Conservation (phyloP, 92 coral and sea anemone genomes). For the Epizoanthus scotinus region DNA sequence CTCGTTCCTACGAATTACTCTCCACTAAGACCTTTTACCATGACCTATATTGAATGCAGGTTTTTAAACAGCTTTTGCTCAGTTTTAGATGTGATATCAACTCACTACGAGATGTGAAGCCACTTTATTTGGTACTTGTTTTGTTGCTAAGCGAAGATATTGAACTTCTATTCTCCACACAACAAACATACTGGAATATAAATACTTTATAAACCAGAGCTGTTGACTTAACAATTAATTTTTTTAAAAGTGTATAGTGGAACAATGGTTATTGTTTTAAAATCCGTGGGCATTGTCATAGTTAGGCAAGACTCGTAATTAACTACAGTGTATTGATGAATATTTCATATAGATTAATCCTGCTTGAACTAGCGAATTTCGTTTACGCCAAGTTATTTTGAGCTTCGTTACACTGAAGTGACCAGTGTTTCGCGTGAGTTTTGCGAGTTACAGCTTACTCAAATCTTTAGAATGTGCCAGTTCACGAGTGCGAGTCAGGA, state of each 20-base stretch:
- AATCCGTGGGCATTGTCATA: neutral
- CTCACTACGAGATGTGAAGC: too few species aligned
- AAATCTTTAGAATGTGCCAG: neutral
- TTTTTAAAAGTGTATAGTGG: neutral
- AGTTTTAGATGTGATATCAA: too few species aligned
- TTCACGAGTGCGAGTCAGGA: constrained; percentile 58
- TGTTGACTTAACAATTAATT: neutral
- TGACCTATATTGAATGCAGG: too few species aligned
- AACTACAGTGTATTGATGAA: neutral
- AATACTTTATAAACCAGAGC: neutral
- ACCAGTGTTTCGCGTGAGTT: too few species aligned
- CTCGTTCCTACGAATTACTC: too few species aligned
- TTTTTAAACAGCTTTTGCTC: too few species aligned
- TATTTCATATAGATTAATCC: neutral
- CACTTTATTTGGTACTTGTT: too few species aligned
- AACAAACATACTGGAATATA: neutral
- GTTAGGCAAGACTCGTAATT: neutral
- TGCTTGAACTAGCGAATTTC: neutral
- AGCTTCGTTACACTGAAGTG: too few species aligned
- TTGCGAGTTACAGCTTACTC: too few species aligned
- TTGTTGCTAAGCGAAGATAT: too few species aligned
- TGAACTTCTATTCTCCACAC: neutral
- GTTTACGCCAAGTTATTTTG: neutral
- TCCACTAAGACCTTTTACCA: too few species aligned
- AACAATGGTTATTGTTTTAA: constrained; percentile 4